Percentiles rank a stretch among this genome's conserved stretches.
Conservation (phyloP, 2,888 invertebrate species). For the Diarsia dahlii region DNA sequence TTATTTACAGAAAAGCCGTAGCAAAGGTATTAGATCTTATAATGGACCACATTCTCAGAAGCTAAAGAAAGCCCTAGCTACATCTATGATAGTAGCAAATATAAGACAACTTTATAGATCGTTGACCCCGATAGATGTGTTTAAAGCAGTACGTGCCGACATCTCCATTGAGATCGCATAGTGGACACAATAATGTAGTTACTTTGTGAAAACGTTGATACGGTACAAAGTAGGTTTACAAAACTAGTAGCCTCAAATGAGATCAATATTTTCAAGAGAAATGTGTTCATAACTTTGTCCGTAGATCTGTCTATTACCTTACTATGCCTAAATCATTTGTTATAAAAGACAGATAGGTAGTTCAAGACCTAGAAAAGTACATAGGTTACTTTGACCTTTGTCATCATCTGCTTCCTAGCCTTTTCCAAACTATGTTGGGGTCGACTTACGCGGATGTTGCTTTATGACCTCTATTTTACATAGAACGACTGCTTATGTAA, state of each 20-base stretch:
- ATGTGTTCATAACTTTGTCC: not conserved
- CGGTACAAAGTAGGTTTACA: not conserved
- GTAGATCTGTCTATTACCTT: not conserved
- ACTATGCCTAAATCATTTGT: not conserved
- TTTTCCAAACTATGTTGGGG: too few species aligned
- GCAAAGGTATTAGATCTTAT: not conserved
- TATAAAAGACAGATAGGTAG: not conserved
- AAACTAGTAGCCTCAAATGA: not conserved
- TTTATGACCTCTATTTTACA: too few species aligned
- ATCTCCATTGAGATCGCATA: slow-evolving; percentile 14
- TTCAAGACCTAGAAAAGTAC: not conserved
- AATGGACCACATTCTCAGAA: not conserved
- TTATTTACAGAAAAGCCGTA: not conserved
- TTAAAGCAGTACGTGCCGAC: slow-evolving; percentile 14
- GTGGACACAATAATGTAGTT: not conserved
- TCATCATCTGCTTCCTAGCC: too few species aligned
- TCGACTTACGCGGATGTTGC: too few species aligned
- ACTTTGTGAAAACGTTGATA: not conserved
- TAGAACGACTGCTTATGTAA: too few species aligned
- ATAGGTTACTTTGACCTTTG: not conserved
- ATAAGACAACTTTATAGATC: not conserved
- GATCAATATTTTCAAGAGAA: not conserved
- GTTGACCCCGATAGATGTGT: slow-evolving; percentile 10
- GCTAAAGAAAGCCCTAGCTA: not conserved
- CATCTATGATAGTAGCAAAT: not conserved